Conservation (phyloP, 2,888 invertebrate species). For the Trissolcus brochymenae region DNA sequence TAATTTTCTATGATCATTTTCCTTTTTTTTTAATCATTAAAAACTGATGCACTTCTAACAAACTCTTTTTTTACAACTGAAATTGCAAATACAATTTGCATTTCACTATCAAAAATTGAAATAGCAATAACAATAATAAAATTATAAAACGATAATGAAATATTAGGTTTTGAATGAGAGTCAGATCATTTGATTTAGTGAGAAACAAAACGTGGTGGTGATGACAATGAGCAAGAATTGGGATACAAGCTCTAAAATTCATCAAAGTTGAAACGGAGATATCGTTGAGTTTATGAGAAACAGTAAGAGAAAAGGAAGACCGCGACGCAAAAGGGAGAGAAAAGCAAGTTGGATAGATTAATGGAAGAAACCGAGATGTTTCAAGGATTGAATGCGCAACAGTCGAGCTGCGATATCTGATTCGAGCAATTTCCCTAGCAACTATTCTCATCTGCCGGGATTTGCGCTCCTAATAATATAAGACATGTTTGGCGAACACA, state of each 20-base stretch:
- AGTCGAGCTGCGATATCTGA: slow-evolving; percentile 7
- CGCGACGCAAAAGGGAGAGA: slow-evolving; percentile 22
- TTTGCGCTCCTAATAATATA: slow-evolving; percentile 2
- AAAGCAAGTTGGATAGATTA: slow-evolving; percentile 36
- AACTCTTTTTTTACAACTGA: no score
- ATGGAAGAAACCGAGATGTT: slow-evolving; percentile 29
- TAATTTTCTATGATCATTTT: no score
- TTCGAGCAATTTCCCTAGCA: neutral
- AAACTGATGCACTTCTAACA: neutral
- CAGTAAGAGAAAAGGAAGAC: slow-evolving; percentile 21
- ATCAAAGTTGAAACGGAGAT: slow-evolving; percentile 51
- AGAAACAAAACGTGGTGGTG: no score
- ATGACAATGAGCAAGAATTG: slow-evolving; percentile 34
- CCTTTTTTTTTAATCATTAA: no score
- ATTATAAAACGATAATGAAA: neutral
- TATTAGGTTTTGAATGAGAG: slow-evolving; percentile 1
- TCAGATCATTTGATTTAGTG: slow-evolving; percentile 15
- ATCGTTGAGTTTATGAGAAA: slow-evolving; percentile 42
- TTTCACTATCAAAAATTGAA: no score
- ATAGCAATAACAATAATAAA: no score
- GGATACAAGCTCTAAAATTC: slow-evolving; percentile 41
- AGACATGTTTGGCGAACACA: neutral
- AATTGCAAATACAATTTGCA: no score
- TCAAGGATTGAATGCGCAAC: slow-evolving; percentile 17
- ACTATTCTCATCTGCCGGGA: slow-evolving; percentile 4